Evolutionary conservation across 2,888 invertebrate genomes (phyloP), one percentile per base, ranked within the genome.

Genomic region (Rhagium mordax): DNA sequence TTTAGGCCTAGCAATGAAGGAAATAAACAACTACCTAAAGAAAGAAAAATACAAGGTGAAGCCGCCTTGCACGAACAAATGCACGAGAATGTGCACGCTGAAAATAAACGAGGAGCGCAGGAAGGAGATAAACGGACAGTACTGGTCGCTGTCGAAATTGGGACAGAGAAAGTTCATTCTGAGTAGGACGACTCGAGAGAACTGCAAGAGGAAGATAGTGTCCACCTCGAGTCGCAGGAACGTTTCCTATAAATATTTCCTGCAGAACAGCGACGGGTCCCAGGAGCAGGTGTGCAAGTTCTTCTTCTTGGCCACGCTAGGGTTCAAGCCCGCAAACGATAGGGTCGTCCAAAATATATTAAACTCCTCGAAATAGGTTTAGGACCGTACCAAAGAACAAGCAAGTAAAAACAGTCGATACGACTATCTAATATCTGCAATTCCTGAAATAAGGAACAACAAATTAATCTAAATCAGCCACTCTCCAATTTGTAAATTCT

Each of bases 261-360:
- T 62, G 15, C n/a, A 62, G 8, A 62, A 62, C 21, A 48, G 21
- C 47, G 15, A 47, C n/a, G 62, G 48, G n/a, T 15, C n/a, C 0
- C 13, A 21, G 21, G 48, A 47, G 16, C 20, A 21, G 15, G 62
- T 62, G 1, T 62, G 62, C 48, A 62, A 62, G 24, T 62, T n/a
- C 48, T 62, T 62, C 62, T 62, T 62, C 15, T 48, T 62, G 24
- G 47, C 47, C 13, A 62, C 62, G 18, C 10, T 62, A 1, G 62
- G 62, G 8, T 62, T 33, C 48, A 62, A 62, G 4, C 62, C 62
- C n/a, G 20, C 48, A 20, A 62, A 62, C 20, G 62, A 62, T n/a
- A 41, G 62, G 13, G 24, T 62, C n/a, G 7, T 62, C 13, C 18
- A 62, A 13, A 48, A 48, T 13, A 15, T 24, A 1, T 47, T 21